A percentile compares a stretch with the other conserved stretches of the same genome.
phyloP scores from a whole-genome alignment of 2,888 invertebrate species.

The Scaptomyza polygonia region DNA sequence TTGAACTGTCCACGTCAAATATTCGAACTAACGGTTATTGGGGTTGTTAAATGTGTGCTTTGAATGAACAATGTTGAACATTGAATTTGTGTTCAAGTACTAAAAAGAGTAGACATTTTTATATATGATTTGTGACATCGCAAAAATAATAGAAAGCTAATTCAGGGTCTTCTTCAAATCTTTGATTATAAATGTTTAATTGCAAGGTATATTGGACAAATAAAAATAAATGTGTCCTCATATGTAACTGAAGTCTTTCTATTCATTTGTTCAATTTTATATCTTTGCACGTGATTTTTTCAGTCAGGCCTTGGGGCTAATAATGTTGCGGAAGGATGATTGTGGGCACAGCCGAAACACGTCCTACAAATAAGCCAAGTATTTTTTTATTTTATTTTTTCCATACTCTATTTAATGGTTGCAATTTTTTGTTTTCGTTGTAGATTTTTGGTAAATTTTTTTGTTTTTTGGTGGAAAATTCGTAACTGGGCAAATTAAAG shows the following conservation, averaged over 20 bases:
- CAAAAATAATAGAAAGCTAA: too few relatives aligned
- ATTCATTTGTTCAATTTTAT: not conserved
- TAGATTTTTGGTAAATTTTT: not conserved
- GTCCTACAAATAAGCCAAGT: conserved; percentile 57
- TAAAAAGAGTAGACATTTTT: not conserved
- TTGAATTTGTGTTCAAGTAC: not conserved
- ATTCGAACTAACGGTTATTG: conserved; percentile 4
- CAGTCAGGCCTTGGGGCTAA: conserved; percentile 23
- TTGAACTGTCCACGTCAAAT: conserved; percentile 8
- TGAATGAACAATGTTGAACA: not conserved
- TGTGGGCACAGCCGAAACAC: conserved; percentile 44
- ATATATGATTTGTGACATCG: too few relatives aligned
- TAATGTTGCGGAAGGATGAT: conserved; percentile 43
- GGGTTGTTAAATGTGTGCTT: not conserved
- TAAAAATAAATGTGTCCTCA: not conserved
- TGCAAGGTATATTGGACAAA: too few relatives aligned
- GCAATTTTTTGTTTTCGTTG: conserved; percentile 9
- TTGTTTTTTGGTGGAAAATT: conserved; percentile 24
- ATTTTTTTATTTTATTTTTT: conserved; percentile 34
- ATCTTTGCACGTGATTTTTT: not conserved
- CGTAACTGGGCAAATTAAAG: conserved; percentile 71
- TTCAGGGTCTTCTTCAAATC: too few relatives aligned
- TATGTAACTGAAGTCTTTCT: not conserved
- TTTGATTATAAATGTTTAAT: too few relatives aligned
- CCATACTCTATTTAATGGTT: conserved; percentile 51